Conservation (phyloP, 2,797 vertebrate genomes). For the Rhinella marina region DNA sequence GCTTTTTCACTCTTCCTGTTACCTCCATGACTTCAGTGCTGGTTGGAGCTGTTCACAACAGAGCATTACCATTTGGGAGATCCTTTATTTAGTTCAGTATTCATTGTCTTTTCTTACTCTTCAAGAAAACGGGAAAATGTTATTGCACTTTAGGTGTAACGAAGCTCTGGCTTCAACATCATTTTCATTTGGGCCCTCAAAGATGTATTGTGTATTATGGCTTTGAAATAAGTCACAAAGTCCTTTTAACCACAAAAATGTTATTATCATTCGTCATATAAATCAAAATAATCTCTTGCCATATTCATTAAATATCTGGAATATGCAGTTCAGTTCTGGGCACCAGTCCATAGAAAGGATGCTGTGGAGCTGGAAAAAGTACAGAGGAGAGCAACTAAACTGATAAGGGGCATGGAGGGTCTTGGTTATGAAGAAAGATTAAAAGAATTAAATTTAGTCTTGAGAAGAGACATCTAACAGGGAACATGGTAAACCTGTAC, state of each 20-base stretch:
- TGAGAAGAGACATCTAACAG: no score
- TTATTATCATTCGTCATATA: no score
- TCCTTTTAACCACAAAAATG: neutral
- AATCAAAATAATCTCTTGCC: no score
- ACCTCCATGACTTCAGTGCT: neutral
- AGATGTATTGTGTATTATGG: neutral
- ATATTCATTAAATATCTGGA: no score
- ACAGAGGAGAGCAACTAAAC: no score
- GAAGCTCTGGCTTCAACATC: neutral
- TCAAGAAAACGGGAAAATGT: constrained; percentile 9
- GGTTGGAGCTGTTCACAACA: neutral
- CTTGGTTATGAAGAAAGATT: no score
- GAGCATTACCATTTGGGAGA: neutral
- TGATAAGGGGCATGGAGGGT: no score
- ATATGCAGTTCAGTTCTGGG: no score
- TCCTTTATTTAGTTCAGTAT: neutral
- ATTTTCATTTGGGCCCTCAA: neutral
- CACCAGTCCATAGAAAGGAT: no score
- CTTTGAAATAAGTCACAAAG: neutral
- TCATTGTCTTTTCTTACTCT: neutral
- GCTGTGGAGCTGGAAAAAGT: no score
- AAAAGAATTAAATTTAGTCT: no score
- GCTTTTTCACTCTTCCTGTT: constrained; percentile 26
- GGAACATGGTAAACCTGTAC: no score
- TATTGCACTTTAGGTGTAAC: neutral